phyloP scores from a whole-genome alignment of 2,888 invertebrate species.

The Nysson spinosus region DNA sequence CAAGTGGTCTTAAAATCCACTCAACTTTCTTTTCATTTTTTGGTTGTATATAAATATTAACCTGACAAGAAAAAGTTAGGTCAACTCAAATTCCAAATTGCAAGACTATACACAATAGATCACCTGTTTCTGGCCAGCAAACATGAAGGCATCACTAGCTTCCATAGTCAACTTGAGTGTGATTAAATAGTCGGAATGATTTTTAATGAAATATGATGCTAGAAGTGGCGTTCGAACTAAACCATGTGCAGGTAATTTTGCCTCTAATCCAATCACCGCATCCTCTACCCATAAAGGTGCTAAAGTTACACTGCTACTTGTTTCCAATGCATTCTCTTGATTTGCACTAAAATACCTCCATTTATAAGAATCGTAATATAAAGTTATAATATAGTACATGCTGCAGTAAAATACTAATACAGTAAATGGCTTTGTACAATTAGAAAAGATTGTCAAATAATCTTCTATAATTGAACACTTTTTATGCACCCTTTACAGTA shows the following conservation, averaged over 20 bases:
- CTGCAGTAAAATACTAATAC: no score
- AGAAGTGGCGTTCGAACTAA: constrained; percentile 85
- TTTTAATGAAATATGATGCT: constrained; percentile 85
- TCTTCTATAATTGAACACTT: no score
- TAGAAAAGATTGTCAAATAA: no score
- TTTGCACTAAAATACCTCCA: constrained; percentile 61
- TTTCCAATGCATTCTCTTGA: constrained; percentile 67
- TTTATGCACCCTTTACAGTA: no score
- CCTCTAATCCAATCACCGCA: constrained; percentile 81
- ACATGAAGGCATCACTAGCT: constrained; percentile 94
- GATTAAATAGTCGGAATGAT: constrained; percentile 85
- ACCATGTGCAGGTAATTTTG: constrained; percentile 86
- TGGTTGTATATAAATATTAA: constrained; percentile 79
- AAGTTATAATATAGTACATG: no score
- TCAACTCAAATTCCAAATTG: not conserved
- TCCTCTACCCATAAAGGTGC: constrained; percentile 81
- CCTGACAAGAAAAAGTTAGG: constrained; percentile 58
- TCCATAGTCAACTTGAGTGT: constrained; percentile 88
- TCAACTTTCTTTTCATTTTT: constrained; percentile 81
- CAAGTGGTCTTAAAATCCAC: constrained; percentile 88
- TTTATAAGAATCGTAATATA: not conserved
- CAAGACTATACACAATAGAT: not conserved
- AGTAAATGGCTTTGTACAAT: no score
- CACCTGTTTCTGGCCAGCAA: constrained; percentile 95
- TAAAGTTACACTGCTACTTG: constrained; percentile 80